Evolutionary conservation across 2,113 vertebrate species (phyloP).

Genomic region (Sorex araneus): DNA sequence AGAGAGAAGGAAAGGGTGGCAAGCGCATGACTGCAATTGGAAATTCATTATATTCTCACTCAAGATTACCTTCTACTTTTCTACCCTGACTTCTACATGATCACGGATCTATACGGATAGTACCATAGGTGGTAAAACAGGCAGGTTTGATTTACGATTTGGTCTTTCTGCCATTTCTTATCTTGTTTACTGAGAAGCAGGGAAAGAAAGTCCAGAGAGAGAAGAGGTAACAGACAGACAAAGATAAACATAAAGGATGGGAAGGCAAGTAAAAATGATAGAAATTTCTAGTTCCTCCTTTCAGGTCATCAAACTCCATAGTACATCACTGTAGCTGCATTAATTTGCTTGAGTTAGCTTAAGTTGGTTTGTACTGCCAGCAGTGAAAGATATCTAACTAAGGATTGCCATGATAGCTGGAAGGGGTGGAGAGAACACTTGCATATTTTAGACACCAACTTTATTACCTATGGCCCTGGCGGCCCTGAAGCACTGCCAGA

Average conservation of each 20-base stretch:
- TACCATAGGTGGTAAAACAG: not conserved
- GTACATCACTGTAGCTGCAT: not conserved
- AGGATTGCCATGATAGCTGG: not conserved
- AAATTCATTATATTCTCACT: not conserved
- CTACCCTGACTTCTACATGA: not conserved
- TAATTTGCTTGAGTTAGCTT: not conserved
- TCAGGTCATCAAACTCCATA: not conserved
- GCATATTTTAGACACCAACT: not conserved
- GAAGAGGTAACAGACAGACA: not conserved
- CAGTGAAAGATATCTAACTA: not conserved
- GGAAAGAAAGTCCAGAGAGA: not conserved
- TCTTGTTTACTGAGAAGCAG: not conserved
- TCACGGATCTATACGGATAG: not conserved
- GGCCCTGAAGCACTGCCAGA: too few species aligned
- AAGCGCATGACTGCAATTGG: not conserved
- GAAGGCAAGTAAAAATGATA: not conserved
- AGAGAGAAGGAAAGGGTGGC: not conserved
- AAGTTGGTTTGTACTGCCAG: conserved; percentile 23
- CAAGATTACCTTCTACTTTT: not conserved
- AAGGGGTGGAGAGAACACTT: not conserved
- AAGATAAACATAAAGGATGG: not conserved
- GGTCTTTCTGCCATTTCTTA: not conserved
- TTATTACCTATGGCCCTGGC: not conserved
- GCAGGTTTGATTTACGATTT: not conserved
- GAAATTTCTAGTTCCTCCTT: not conserved